Evolutionary conservation across 1,140 invertebrate species (phyloP), one percentile per base, ranked within the genome.

Genomic region (Lethocerus indicus): DNA sequence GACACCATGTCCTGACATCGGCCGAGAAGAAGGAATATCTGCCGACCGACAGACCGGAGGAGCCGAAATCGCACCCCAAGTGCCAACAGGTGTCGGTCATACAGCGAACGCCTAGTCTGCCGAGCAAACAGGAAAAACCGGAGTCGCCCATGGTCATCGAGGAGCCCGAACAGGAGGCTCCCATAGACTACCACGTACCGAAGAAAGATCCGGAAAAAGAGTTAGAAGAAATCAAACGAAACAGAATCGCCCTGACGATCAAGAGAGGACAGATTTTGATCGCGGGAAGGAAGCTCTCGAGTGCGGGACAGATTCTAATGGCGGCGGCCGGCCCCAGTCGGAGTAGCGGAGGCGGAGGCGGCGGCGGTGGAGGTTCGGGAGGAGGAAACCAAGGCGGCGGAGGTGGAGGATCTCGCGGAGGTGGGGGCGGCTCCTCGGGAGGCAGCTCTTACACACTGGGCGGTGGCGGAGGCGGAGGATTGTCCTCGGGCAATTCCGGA

Each of bases 131-230:
- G n/a, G n/a, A n/a, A n/a, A n/a, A n/a, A n/a, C n/a, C n/a, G n/a
- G n/a, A n/a, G n/a, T n/a, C n/a, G n/a, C 16, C 64, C 64, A 41
- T 63, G 63, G 42, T 40, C 46, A 54, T 65, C 25, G 60, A 64
- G 12, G 68, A 71, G 52, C 72, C 72, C 0, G 70, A 71, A 57
- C 78, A 88, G 66, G 84, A 87, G 40, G 83, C 86, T 55, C 85
- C 86, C 0, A 87, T 89, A 45, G 83, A 89, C 60, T 89, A 89
- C 63, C 83, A 82, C 56, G 81, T 89, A 49, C 83, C 83, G 16
- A 87, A 83, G 63, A 75, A 52, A 74, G 47, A 18, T 56, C n/a
- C n/a, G n/a, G n/a, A n/a, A n/a, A n/a, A n/a, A n/a, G 60, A 6
- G 49, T 61, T 16, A 54, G 62, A 45, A 66, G 54, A 69, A 67